phyloP scores from a whole-genome alignment of 2,113 vertebrate species.

The Paraplagusia blochii region DNA sequence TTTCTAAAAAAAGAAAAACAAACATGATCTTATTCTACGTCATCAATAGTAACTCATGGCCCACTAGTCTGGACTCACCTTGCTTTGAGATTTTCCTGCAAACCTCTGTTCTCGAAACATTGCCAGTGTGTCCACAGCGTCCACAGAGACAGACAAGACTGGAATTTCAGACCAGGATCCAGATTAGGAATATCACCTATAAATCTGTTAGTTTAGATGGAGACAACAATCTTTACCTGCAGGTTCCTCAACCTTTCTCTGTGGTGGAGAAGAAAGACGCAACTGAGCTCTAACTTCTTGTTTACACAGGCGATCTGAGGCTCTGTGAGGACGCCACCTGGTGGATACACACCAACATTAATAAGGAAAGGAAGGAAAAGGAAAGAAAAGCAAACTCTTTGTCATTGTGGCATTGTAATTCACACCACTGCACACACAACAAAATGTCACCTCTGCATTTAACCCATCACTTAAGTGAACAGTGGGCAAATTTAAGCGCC shows the following conservation, averaged over 20 bases:
- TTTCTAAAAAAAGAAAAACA: constrained; percentile 8
- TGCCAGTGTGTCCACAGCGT: constrained; percentile 32
- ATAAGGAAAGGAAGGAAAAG: too few species aligned
- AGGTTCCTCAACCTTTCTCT: constrained; percentile 30
- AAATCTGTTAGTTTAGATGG: too few species aligned
- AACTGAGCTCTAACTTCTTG: not conserved
- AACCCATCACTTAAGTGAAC: too few species aligned
- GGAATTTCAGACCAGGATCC: not conserved
- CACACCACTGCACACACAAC: too few species aligned
- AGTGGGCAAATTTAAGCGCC: too few species aligned
- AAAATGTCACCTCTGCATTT: too few species aligned
- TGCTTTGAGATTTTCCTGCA: constrained; percentile 25
- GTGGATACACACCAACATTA: too few species aligned
- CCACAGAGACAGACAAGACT: constrained; percentile 22
- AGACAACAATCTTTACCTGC: constrained; percentile 13
- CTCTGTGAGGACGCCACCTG: constrained; percentile 71
- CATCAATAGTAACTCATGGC: not conserved
- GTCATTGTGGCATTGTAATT: too few species aligned
- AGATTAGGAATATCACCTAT: not conserved
- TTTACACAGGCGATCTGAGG: constrained; percentile 51
- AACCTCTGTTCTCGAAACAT: constrained; percentile 19
- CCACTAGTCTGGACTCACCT: not conserved
- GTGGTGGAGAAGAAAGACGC: constrained; percentile 21
- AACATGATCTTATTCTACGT: not conserved
- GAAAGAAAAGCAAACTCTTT: too few species aligned